A percentile compares a stretch with the other conserved stretches of the same genome.
Evolutionary conservation across 2,113 vertebrate genomes (phyloP).

Genomic region (Eleginops maclovinus): DNA sequence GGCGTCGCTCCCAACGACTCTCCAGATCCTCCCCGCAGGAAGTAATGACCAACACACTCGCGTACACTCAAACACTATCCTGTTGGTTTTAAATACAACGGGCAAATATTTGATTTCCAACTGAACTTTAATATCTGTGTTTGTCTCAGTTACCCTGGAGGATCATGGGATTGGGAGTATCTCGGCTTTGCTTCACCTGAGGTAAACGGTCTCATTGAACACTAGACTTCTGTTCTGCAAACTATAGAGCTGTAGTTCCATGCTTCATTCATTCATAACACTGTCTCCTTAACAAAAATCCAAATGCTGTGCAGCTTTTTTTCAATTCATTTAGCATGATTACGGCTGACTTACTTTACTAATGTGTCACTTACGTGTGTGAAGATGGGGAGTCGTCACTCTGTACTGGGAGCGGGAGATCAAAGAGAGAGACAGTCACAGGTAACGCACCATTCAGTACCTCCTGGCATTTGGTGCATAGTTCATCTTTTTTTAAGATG

Average conservation of each 20-base stretch:
- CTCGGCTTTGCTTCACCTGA: slow-evolving; percentile 97
- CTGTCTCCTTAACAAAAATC: too few relatives aligned
- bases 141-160: slow-evolving; percentile 92
- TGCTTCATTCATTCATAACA: too few relatives aligned
- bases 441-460: slow-evolving; percentile 52
- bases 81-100: not conserved
- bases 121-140: not conserved
- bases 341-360: slow-evolving; percentile 52
- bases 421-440: slow-evolving; percentile 75
- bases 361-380: slow-evolving; percentile 67
- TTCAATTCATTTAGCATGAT: slow-evolving; percentile 10
- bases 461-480: slow-evolving; percentile 11
- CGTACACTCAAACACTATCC: not conserved
- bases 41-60: slow-evolving; percentile 76
- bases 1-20: slow-evolving; percentile 98
- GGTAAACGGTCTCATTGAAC: slow-evolving; percentile 82
- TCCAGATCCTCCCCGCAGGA: slow-evolving; percentile 93
- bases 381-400: slow-evolving; percentile 79
- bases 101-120: not conserved
- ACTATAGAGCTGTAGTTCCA: not conserved
- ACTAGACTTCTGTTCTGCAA: slow-evolving; percentile 18
- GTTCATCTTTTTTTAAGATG: slow-evolving; percentile 42
- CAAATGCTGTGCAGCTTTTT: too few relatives aligned
- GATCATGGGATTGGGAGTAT: slow-evolving; percentile 99
- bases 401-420: slow-evolving; percentile 72